These are phyloP conservation scores for Pseudomyrmex pallidus DNA, from an alignment of 1,140 invertebrate genomes.

Conservation along the genomic window DNA sequence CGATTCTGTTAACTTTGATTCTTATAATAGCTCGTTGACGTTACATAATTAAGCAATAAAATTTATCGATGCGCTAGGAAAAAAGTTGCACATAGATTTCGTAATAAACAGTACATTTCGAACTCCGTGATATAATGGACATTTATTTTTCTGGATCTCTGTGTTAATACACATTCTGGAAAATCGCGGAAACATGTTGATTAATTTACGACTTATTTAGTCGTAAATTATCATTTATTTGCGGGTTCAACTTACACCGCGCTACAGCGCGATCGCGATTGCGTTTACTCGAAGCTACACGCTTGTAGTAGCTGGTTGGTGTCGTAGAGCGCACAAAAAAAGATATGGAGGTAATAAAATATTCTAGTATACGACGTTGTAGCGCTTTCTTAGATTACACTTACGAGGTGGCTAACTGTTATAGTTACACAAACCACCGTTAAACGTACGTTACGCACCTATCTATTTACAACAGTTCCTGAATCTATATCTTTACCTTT, in stretches of 20 bases:
- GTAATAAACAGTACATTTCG: neutral
- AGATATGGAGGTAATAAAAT: constrained; percentile 35
- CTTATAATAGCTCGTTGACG: neutral
- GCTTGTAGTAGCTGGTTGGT: neutral
- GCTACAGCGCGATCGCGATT: neutral
- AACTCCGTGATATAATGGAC: neutral
- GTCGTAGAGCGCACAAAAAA: constrained; percentile 16
- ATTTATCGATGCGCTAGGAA: neutral
- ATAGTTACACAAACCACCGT: constrained; percentile 47
- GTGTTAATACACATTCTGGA: neutral
- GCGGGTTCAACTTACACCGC: constrained; percentile 6
- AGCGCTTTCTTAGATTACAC: constrained; percentile 51
- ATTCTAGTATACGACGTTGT: neutral
- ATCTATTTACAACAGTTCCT: constrained; percentile 37
- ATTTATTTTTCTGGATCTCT: neutral
- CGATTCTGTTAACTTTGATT: neutral
- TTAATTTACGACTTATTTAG: too few species aligned
- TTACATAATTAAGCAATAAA: constrained; percentile 1
- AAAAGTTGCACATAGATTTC: neutral
- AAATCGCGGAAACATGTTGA: neutral
- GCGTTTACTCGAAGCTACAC: neutral
- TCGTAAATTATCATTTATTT: neutral
- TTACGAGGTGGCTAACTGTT: constrained; percentile 49
- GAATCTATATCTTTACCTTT: neutral
- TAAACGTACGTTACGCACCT: neutral